A percentile compares a stretch with the other conserved stretches of the same genome.
These are phyloP conservation scores for Aurelia sp. DNA, from an alignment of 30 jellyfish, hydroid and myxozoan genomes.

Conservation along the genomic window DNA sequence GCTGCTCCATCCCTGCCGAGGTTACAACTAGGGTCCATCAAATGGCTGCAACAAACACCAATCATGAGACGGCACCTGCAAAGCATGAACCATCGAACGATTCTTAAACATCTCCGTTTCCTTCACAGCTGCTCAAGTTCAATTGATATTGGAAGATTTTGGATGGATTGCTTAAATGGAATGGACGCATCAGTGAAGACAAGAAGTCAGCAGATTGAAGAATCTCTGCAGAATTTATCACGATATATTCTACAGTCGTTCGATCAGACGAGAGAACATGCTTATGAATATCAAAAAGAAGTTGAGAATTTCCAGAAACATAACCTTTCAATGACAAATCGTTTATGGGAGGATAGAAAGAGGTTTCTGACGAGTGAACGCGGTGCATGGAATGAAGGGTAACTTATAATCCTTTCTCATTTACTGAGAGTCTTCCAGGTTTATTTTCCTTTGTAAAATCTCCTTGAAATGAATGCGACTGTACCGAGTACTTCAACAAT, in stretches of 20 bases:
- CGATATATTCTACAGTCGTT: conserved; percentile 58
- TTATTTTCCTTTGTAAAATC: not conserved
- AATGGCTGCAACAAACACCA: no score
- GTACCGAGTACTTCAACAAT: no score
- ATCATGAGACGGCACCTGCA: no score
- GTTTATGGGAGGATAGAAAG: conserved; percentile 83
- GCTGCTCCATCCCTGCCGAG: no score
- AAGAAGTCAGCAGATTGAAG: conserved; percentile 51
- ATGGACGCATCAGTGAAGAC: conserved; percentile 68
- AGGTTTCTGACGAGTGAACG: conserved; percentile 80
- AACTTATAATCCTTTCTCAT: not conserved
- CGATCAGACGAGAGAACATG: conserved; percentile 72
- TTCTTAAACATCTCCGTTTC: not conserved
- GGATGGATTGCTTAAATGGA: conserved; percentile 90
- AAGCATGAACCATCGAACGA: not conserved
- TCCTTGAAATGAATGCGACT: no score
- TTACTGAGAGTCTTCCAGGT: not conserved
- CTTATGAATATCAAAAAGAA: conserved; percentile 45
- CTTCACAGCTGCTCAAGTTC: conserved; percentile 44
- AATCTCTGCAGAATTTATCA: conserved; percentile 78
- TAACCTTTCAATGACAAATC: conserved; percentile 62
- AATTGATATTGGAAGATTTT: conserved; percentile 72
- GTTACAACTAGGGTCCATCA: no score
- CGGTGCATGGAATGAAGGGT: conserved; percentile 93
- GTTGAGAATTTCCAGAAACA: conserved; percentile 47